These are phyloP conservation scores for Zaprionus bogoriensis DNA, from an alignment of 2,888 invertebrate genomes.

Conservation along the genomic window DNA sequence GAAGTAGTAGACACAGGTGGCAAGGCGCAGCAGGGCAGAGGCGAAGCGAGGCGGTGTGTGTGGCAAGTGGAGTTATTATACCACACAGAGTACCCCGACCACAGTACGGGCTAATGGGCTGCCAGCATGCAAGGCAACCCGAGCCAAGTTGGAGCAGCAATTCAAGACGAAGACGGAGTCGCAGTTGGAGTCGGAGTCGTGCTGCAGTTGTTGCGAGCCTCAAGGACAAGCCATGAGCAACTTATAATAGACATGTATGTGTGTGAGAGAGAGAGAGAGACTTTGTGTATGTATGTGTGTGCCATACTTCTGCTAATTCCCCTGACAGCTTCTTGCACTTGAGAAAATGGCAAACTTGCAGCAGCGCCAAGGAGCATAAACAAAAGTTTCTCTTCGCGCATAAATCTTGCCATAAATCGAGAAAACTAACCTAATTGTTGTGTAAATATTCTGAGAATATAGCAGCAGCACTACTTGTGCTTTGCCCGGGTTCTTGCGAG, in stretches of 20 bases:
- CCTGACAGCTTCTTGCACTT: too few relatives aligned
- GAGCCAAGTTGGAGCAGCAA: too few relatives aligned
- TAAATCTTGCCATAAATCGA: too few relatives aligned
- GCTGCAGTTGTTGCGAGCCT: slow-evolving; percentile 37
- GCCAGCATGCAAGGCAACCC: slow-evolving; percentile 62
- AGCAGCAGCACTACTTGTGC: too few relatives aligned
- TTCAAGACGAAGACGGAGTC: background rate
- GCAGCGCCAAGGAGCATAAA: too few relatives aligned
- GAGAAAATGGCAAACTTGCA: too few relatives aligned
- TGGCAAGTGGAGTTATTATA: slow-evolving; percentile 48
- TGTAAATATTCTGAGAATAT: background rate
- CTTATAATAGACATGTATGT: slow-evolving; percentile 14
- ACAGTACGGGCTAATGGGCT: slow-evolving; percentile 52
- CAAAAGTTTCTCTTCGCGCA: too few relatives aligned
- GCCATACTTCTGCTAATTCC: too few relatives aligned
- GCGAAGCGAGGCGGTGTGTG: background rate
- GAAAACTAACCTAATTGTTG: too few relatives aligned
- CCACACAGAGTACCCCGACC: background rate
- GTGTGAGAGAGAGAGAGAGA: too few relatives aligned
- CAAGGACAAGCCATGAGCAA: slow-evolving; percentile 42
- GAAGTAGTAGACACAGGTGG: slow-evolving; percentile 32
- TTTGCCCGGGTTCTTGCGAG: background rate
- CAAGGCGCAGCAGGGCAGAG: slow-evolving; percentile 9
- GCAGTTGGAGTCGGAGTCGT: slow-evolving; percentile 6
- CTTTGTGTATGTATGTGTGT: slow-evolving; percentile 2